Base-by-base conservation (phyloP, 2,113 vertebrate species). In the Cichladusa arquata region DNA sequence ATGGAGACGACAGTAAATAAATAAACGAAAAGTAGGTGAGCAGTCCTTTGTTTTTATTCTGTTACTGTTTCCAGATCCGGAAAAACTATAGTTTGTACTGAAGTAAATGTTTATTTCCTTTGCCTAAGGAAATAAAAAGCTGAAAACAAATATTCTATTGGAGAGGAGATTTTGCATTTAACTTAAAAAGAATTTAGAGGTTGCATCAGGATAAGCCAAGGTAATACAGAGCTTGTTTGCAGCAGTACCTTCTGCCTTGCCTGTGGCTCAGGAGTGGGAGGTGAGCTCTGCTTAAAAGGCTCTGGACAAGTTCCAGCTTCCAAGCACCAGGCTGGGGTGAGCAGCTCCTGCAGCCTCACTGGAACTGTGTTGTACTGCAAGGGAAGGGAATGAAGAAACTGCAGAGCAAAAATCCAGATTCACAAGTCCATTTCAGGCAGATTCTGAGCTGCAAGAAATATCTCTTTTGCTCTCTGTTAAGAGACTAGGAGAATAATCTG, bases 91-190 rank as follows among this genome's bases (percentile, higher is more conserved):
- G 5, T 45, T 85, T 61, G 53, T 85, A 82, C 28, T 16, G 20
- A 82, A 82, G 15, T 23, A 48, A 79, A 56, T 71, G 20, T 50
- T 90, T 85, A 24, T 65, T 95, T 94, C 79, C 66, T 94, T 80
- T 84, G 34, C 31, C 28, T 47, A 33, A 61, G 85, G 85, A 92
- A 95, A 82, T 61, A 76, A 69, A 94, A 82, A 45, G 10, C 44
- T 58, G 50, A 82, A 90, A 82, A 57, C 1, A 13, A 11, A 3
- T 53, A 15, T 31, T 85, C 65, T 83, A 1, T 61, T 33, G 2
- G 11, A 67, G 13, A 57, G 3, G 7, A 56, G 50, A 57, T 33
- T 42, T 77, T 90, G 33, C n/a, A 18, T 57, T 90, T 79, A 53
- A 54, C 19, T 61, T 80, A 81, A 57, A 36, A 79, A 76, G 12